phyloP scores from a whole-genome alignment of 2,797 vertebrate genomes.

The Chrysocyon brachyurus region DNA sequence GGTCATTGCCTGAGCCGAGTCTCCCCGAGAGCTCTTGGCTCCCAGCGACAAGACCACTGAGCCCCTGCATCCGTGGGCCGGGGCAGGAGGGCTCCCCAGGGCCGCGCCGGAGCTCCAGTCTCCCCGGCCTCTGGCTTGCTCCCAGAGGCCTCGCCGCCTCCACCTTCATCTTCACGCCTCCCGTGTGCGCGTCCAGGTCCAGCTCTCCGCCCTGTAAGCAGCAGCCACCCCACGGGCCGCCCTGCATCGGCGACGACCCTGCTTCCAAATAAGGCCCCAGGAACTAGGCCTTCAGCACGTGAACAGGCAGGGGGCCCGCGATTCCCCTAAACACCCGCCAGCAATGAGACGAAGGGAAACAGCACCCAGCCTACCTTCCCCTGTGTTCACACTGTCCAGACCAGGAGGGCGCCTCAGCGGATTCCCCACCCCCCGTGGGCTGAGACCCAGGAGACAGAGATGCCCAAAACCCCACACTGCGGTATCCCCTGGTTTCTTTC shows the following conservation, averaged over 20 bases:
- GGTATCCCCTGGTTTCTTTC: not conserved
- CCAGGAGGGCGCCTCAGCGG: not conserved
- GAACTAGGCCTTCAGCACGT: not conserved
- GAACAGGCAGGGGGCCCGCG: not conserved
- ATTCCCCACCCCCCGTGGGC: not conserved
- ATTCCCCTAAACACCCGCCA: not conserved
- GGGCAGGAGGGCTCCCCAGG: too few relatives aligned
- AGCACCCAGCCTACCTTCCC: not conserved
- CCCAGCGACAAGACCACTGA: too few relatives aligned
- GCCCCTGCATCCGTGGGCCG: too few relatives aligned
- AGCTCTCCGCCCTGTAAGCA: too few relatives aligned
- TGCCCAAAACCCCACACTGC: rapidly evolving
- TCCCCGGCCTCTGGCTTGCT: too few relatives aligned
- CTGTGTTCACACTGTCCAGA: not conserved
- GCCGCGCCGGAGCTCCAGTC: too few relatives aligned
- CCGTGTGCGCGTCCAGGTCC: too few relatives aligned
- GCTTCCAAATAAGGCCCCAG: not conserved
- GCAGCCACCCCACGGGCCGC: too few relatives aligned
- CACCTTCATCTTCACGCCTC: too few relatives aligned
- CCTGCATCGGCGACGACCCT: not conserved
- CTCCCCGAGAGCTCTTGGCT: too few relatives aligned
- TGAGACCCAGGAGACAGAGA: not conserved
- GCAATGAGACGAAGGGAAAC: not conserved
- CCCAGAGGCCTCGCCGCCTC: too few relatives aligned
- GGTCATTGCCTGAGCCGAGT: too few relatives aligned